Conservation (phyloP, 2,888 invertebrate genomes). For the Poecilus cupreus region DNA sequence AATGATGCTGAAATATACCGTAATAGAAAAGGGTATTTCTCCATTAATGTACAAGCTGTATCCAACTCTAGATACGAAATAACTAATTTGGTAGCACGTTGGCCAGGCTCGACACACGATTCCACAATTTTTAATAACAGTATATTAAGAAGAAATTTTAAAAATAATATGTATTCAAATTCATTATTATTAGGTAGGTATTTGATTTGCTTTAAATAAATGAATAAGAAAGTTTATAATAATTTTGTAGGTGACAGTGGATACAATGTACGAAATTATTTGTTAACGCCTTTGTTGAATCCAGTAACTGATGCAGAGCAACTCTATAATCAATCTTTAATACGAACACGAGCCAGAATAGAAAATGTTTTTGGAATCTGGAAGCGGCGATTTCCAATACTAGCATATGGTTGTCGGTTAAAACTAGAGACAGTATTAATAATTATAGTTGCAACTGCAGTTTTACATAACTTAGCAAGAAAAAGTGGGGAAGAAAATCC, state of each 20-base stretch:
- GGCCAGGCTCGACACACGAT: conserved; percentile 15
- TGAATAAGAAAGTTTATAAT: no score
- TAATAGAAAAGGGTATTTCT: conserved; percentile 10
- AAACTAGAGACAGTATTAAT: neutral
- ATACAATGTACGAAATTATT: conserved; percentile 6
- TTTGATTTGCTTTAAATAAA: neutral
- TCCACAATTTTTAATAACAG: conserved; percentile 28
- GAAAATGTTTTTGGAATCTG: conserved; percentile 6
- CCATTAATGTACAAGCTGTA: conserved; percentile 34
- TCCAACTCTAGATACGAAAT: conserved; percentile 11
- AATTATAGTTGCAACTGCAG: conserved; percentile 7
- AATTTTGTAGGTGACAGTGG: conserved; percentile 42
- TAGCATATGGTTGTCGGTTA: conserved; percentile 9
- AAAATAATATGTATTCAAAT: conserved; percentile 5
- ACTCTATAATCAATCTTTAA: neutral
- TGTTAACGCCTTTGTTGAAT: conserved; percentile 13
- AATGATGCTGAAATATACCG: conserved; percentile 51
- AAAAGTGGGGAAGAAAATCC: neutral
- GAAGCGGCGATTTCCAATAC: neutral
- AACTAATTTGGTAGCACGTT: conserved; percentile 4
- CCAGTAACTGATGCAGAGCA: neutral
- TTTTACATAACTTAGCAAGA: conserved; percentile 15
- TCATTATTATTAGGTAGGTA: neutral
- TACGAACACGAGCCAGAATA: neutral
- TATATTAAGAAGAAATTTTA: neutral